Evolutionary conservation across 2,888 invertebrate genomes (phyloP), one percentile per base, ranked within the genome.

Genomic region (Colletes collaris): DNA sequence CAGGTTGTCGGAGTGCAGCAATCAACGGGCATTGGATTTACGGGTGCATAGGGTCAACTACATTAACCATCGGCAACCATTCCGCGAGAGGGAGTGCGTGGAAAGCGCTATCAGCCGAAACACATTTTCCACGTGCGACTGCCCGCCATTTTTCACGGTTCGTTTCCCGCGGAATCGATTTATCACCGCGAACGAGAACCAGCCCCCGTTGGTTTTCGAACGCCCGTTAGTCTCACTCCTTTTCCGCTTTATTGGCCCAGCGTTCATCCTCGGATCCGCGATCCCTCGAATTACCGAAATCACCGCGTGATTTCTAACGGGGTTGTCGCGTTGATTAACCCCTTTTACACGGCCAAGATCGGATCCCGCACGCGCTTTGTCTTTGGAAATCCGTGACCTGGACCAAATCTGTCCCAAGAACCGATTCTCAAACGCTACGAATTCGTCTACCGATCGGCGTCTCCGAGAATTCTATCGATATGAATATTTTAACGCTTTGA

Each of bases 81-180:
- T 35, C 64, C 27, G 59, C 58, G 73, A 44, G 35, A 52, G 63
- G 60, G 67, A 56, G 60, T 66, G 78, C 71, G 65, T 76, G 59
- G 60, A 72, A 86, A 86, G 83, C 78, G 83, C 84, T 86, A 86
- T 86, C 86, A 83, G 83, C 83, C 86, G 86, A 86, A 86, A 86
- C 86, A 86, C 85, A 85, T 86, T 86, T 86, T 86, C 86, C 85
- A 86, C 86, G 85, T 86, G 83, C 83, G 86, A 86, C 86, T 86
- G 86, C 86, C 85, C 82, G 82, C 85, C 83, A 86, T 86, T 86
- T 86, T 86, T 86, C 86, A 86, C 80, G 85, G 85, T 86, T 86
- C 86, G 86, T 86, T 86, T 86, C 81, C 76, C 80, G 76, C 79
- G 74, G 82, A 86, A 86, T 86, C 86, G 86, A 86, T 86, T 86